Evolutionary conservation across 1,140 invertebrate species (phyloP).

Genomic region (Macrobrachium rosenbergii): DNA sequence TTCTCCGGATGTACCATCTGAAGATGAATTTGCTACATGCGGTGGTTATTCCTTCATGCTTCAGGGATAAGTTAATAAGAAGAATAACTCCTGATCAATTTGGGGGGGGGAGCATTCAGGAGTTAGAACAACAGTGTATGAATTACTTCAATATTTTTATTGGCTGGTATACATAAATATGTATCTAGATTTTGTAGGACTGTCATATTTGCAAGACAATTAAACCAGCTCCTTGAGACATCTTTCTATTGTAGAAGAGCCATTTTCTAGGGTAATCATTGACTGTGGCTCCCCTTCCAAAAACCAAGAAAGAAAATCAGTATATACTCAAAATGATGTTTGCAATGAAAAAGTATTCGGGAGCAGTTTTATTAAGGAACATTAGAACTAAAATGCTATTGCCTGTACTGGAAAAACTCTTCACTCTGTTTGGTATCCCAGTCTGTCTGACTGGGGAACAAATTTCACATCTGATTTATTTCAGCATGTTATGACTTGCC

Average conservation of each 20-base stretch:
- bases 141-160: neutral
- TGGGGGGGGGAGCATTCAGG: conserved; percentile 1
- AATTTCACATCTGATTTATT: too few species aligned
- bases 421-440: too few species aligned
- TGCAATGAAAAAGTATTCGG: conserved; percentile 10
- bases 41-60: neutral
- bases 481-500: too few species aligned
- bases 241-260: neutral
- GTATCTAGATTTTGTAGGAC: too few species aligned
- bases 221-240: conserved; percentile 12
- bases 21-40: neutral
- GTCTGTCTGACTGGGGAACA: too few species aligned
- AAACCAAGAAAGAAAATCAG: neutral
- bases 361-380: conserved; percentile 13
- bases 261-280: conserved; percentile 9
- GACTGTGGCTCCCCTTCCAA: conserved; percentile 8
- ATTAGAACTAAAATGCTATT: neutral
- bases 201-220: neutral
- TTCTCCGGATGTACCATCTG: too few species aligned
- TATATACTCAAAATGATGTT: conserved; percentile 15
- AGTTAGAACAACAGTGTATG: neutral
- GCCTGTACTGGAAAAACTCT: too few species aligned
- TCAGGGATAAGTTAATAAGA: neutral
- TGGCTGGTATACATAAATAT: conserved; percentile 18
- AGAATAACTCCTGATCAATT: neutral